Percentiles rank a stretch among this genome's conserved stretches.
These are phyloP conservation scores for Scolopax rusticola DNA, from an alignment of 2,797 vertebrate genomes.

Conservation along the genomic window DNA sequence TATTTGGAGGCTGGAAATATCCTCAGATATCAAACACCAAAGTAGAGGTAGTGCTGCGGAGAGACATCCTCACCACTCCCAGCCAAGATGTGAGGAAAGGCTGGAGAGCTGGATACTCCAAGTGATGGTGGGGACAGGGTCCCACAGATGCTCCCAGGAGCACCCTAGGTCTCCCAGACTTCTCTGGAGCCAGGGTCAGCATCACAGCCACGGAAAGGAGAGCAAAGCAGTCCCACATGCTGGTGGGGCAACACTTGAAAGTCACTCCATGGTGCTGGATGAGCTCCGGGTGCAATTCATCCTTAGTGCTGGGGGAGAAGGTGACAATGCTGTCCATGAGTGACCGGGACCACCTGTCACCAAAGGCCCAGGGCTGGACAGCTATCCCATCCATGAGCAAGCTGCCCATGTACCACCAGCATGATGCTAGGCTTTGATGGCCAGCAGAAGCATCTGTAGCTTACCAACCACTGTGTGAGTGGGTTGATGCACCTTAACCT, in stretches of 20 bases:
- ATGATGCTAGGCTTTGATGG: not conserved
- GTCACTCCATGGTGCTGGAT: not conserved
- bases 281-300: not conserved
- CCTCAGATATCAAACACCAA: not conserved
- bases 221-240: rapidly evolving
- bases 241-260: rapidly evolving
- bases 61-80: not conserved
- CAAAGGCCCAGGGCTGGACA: not conserved
- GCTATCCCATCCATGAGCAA: not conserved
- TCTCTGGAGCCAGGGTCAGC: not conserved
- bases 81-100: not conserved
- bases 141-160: not conserved
- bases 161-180: not conserved
- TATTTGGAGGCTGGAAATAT: not conserved
- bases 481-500: not conserved
- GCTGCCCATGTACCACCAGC: not conserved
- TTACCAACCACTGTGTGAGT: not conserved
- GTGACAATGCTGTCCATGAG: not conserved
- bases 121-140: rapidly evolving
- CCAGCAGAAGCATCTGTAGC: not conserved
- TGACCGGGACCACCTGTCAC: not conserved
- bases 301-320: not conserved
- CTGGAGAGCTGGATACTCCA: rapidly evolving
- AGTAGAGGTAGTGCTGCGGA: not conserved
- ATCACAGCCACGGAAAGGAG: rapidly evolving